Conservation (phyloP, 2,113 vertebrate species). For the Cnemophilus loriae region DNA sequence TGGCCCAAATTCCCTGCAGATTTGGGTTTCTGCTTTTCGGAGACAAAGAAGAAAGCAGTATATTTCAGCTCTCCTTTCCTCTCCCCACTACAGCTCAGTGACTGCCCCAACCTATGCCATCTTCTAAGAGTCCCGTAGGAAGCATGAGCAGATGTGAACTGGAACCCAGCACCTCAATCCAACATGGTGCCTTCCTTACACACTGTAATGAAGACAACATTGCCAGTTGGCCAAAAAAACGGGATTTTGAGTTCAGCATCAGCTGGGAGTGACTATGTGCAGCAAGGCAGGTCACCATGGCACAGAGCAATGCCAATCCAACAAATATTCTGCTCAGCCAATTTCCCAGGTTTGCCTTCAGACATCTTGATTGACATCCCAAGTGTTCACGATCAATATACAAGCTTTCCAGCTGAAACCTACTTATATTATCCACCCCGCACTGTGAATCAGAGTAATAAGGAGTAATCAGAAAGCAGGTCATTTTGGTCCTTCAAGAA, state of each 20-base stretch:
- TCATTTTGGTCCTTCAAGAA: not conserved
- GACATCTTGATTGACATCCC: not conserved
- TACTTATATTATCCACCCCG: not conserved
- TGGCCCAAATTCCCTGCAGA: slow-evolving; percentile 30
- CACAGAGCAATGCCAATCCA: not conserved
- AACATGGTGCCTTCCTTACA: not conserved
- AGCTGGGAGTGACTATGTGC: not conserved
- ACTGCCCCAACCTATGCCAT: not conserved
- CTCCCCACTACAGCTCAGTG: not conserved
- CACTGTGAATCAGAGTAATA: not conserved
- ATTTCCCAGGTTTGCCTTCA: not conserved
- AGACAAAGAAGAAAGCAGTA: not conserved
- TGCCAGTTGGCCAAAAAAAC: not conserved
- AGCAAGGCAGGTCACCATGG: not conserved
- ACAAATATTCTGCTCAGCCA: not conserved
- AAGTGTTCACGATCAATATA: not conserved
- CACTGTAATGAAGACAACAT: not conserved
- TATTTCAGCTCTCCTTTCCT: not conserved
- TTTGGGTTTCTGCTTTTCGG: not conserved
- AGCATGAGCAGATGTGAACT: not conserved
- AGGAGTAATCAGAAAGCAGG: not conserved
- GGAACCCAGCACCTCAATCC: not conserved
- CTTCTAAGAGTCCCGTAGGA: not conserved
- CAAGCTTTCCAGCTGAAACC: not conserved
- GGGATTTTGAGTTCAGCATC: not conserved